Conservation (phyloP, 2,113 vertebrate genomes). For the Aleadryas rufinucha region DNA sequence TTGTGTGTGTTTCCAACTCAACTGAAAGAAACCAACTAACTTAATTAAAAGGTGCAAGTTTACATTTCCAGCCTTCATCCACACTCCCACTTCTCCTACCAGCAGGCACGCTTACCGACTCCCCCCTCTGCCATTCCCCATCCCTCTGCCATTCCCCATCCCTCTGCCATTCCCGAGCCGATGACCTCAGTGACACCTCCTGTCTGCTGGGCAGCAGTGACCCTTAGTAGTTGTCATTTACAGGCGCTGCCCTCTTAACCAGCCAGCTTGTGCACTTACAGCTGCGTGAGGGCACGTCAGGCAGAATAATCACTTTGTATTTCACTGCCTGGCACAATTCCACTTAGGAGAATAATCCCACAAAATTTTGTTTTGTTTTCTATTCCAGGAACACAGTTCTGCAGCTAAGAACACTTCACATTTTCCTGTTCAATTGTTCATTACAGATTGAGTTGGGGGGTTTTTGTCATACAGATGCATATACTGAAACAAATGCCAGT, state of each 20-base stretch:
- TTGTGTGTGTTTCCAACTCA: background rate
- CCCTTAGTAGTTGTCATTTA: fast-evolving
- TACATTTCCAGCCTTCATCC: background rate
- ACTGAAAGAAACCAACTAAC: background rate
- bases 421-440: background rate
- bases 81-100: background rate
- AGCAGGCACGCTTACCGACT: background rate
- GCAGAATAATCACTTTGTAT: background rate
- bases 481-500: background rate
- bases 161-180: too few relatives aligned
- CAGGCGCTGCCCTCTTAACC: background rate
- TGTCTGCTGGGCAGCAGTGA: background rate
- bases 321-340: background rate
- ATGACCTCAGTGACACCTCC: too few relatives aligned
- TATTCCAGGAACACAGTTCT: background rate
- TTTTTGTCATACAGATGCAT: background rate
- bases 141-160: background rate
- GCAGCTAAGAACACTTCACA: background rate
- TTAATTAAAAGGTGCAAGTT: background rate
- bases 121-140: background rate
- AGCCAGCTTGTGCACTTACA: background rate
- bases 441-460: fast-evolving
- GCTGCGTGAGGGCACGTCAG: too few relatives aligned
- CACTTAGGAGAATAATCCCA: background rate
- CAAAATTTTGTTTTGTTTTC: background rate